Conservation (phyloP, 1,140 invertebrate genomes). For the Bilobella aurantiaca region DNA sequence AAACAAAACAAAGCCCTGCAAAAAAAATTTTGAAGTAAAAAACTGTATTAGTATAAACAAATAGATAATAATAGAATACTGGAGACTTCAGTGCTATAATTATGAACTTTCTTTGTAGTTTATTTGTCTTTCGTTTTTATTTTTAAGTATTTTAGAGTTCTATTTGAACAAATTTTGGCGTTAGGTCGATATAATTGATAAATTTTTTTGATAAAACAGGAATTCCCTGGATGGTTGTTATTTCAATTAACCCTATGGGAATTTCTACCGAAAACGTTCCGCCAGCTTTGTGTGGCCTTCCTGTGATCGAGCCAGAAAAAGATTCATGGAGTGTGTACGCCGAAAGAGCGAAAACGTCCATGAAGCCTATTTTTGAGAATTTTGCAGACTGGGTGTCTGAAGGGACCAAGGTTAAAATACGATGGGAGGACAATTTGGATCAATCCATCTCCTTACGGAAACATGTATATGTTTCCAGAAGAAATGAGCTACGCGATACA, state of each 20-base stretch:
- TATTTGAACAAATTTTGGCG: background rate
- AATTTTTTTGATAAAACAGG: background rate
- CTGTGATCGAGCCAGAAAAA: background rate
- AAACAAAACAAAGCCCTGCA: too few species aligned
- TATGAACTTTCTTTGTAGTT: too few species aligned
- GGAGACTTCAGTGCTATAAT: too few species aligned
- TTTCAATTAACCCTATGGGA: background rate
- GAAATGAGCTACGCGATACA: background rate
- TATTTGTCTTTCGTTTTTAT: too few species aligned
- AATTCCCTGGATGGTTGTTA: background rate
- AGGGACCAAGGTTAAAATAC: background rate
- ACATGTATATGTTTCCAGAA: slow-evolving; percentile 9
- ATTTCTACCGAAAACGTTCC: background rate
- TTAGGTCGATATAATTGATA: background rate
- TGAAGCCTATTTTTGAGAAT: background rate
- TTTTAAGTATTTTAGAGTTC: too few species aligned
- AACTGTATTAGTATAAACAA: too few species aligned
- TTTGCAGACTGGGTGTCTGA: background rate
- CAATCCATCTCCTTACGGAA: slow-evolving; percentile 1
- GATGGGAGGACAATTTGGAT: background rate
- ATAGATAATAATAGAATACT: too few species aligned
- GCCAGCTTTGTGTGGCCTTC: background rate
- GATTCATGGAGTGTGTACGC: background rate
- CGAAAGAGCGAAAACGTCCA: background rate
- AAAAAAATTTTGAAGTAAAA: too few species aligned